Evolutionary conservation across 2,888 invertebrate species (phyloP).

Genomic region (Sceliomorpha sp.): DNA sequence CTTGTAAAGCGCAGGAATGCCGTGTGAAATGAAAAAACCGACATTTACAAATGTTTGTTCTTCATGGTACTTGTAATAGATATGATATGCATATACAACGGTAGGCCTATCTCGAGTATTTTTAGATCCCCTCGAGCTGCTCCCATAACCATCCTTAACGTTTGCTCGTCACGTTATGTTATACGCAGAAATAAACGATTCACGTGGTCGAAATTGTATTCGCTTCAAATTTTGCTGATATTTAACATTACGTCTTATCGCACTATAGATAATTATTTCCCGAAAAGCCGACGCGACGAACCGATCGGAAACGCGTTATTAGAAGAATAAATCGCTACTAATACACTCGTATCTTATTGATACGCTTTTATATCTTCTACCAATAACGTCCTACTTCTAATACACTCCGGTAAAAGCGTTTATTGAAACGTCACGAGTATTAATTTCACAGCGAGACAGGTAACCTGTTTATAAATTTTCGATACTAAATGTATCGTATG

Average conservation of each 20-base stretch:
- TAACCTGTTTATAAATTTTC: not conserved
- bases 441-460: too few species aligned
- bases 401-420: too few species aligned
- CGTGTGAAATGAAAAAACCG: conserved; percentile 24
- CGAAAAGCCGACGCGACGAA: conserved; percentile 7
- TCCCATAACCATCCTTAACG: conserved; percentile 53
- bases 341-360: too few species aligned
- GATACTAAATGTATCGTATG: not conserved
- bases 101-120: conserved; percentile 47
- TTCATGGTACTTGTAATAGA: conserved; percentile 40
- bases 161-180: conserved; percentile 46
- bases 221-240: conserved; percentile 40
- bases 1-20: conserved; percentile 39
- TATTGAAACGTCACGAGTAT: not conserved
- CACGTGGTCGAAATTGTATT: conserved; percentile 29
- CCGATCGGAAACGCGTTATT: conserved; percentile 19
- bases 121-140: conserved; percentile 41
- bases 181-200: conserved; percentile 49
- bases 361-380: too few species aligned
- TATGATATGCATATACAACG: conserved; percentile 44
- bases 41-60: conserved; percentile 47
- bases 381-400: too few species aligned
- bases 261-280: conserved; percentile 38
- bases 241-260: conserved; percentile 32
- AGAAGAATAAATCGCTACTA: too few species aligned